Base-by-base conservation (phyloP, 2,888 invertebrate genomes). In the Synanthedon andrenaeformis region DNA sequence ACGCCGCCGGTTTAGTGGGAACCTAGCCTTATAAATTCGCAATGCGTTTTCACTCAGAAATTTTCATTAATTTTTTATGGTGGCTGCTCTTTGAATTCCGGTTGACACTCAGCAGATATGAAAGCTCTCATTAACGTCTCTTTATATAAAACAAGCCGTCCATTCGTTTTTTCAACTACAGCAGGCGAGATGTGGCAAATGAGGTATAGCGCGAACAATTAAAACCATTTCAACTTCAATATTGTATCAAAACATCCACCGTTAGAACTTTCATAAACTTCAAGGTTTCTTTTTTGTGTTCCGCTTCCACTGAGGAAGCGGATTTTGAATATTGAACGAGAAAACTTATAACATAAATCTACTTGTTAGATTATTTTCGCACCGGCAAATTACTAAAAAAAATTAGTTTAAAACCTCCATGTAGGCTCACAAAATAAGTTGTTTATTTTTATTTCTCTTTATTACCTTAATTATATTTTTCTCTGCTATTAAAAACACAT, bases 41-140 rank as follows among this genome's bases (percentile, higher is more conserved):
- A 48, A 1, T 14, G 45, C 45, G n/a, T 45, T 14, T 13, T n/a
- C 45, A 13, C 45, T 12, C 13, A 45, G 14, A 45, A 45, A 14
- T n/a, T 45, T 13, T 45, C 45, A 45, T 45, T 45, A 45, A 45
- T 45, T 45, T 45, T 45, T 45, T 45, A 45, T 45, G 8, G 13
- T 13, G 45, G 14, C 51, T 52, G 51, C 55, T 52, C 54, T 56
- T 52, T 55, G 55, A 56, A 49, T 53, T 53, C 52, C 54, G 55
- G 54, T 54, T 51, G 55, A 53, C 53, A 55, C 53, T 53, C 51
- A 42, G 51, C 55, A 52, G 23, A 48, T 52, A 57, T 57, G 58
- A 62, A 59, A 59, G 54, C 57, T 57, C 55, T 56, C 58, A 58
- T 60, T 58, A 59, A 57, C 56, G 57, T 59, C 57, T 55, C 59